A percentile compares a stretch with the other conserved stretches of the same genome.
phyloP scores from a whole-genome alignment of 2,113 vertebrate species.

The Pterocles burchelli region DNA sequence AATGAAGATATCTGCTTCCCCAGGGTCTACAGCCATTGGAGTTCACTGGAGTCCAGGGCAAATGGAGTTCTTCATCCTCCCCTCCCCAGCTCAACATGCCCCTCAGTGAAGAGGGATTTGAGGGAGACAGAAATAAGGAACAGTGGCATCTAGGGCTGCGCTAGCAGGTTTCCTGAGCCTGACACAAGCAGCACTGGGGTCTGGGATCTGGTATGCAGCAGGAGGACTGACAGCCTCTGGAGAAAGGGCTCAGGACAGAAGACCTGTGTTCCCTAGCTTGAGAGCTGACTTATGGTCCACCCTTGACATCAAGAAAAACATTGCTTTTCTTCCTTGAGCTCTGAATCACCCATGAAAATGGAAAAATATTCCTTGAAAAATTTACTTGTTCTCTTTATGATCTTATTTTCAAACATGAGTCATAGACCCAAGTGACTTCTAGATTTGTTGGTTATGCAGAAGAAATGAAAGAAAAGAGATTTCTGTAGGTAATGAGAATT shows the following conservation, averaged over 20 bases:
- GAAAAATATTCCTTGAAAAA: neutral
- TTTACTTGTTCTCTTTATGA: neutral
- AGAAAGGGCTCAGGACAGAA: neutral
- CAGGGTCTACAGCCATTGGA: neutral
- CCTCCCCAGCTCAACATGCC: neutral
- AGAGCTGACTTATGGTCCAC: neutral
- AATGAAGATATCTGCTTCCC: neutral
- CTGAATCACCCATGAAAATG: neutral
- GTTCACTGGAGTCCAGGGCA: neutral
- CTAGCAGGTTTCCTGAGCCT: neutral
- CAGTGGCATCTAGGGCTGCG: neutral
- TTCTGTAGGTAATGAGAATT: neutral
- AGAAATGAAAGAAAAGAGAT: neutral
- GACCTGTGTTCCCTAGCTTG: neutral
- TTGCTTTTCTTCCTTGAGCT: neutral
- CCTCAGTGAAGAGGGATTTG: neutral
- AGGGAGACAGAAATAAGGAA: neutral
- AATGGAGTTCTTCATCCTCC: neutral
- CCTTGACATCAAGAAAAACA: neutral
- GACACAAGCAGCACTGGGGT: neutral
- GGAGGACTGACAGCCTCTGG: neutral
- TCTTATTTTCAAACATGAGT: neutral
- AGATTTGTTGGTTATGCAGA: neutral
- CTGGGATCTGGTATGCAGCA: neutral
- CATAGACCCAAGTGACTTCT: neutral